Conservation (phyloP, 2,113 vertebrate species). For the Casuarius casuarius region DNA sequence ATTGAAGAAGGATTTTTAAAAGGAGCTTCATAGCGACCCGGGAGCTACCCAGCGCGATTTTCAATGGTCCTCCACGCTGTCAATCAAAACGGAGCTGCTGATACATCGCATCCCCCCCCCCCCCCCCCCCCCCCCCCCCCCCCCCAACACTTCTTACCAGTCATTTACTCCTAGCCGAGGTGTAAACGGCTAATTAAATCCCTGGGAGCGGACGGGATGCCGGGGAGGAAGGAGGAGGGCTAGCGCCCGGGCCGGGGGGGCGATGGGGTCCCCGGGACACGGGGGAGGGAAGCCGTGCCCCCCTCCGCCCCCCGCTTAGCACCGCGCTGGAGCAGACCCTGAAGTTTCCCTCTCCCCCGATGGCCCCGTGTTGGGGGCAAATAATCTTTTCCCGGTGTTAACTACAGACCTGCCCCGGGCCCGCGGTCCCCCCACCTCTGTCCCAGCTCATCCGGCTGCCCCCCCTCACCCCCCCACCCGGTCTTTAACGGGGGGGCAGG, state of each 20-base stretch:
- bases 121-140: neutral
- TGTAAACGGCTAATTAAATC: conserved; percentile 69
- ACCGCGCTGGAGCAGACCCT: neutral
- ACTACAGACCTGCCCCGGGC: neutral
- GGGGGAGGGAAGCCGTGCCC: neutral
- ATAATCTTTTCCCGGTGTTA: neutral
- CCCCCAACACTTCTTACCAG: conserved; percentile 17
- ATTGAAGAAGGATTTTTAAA: conserved; percentile 90
- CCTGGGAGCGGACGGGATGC: conserved; percentile 23
- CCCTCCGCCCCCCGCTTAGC: neutral
- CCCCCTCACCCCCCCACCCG: neutral
- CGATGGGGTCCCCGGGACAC: neutral
- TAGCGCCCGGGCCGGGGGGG: neutral
- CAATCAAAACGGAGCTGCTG: conserved; percentile 82
- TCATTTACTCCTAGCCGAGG: conserved; percentile 68
- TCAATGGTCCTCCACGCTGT: conserved; percentile 82
- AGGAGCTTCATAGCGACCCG: conserved; percentile 79
- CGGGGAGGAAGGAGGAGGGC: conserved; percentile 19
- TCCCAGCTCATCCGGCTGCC: neutral
- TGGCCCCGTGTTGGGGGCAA: neutral
- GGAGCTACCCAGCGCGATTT: conserved; percentile 74
- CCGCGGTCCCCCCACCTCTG: neutral
- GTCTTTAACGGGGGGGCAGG: neutral
- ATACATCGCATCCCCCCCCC: neutral
- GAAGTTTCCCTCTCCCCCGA: neutral